Evolutionary conservation across 2,888 invertebrate species (phyloP).

Genomic region (Ypsolopha sequella): DNA sequence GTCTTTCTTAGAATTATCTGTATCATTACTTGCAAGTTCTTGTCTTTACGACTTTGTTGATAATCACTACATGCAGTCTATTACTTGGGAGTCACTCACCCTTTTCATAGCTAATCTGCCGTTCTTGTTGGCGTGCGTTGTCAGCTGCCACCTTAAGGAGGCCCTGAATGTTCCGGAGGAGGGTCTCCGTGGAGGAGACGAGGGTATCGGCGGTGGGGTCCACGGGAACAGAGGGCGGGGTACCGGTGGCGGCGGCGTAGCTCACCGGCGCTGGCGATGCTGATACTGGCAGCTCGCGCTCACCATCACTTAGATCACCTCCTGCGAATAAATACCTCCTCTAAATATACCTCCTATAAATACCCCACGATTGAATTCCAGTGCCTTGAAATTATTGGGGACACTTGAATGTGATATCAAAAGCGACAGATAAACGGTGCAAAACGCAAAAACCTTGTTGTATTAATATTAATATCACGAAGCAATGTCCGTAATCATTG

Average conservation of each 20-base stretch:
- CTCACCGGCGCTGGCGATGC: conserved; percentile 79
- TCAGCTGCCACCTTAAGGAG: conserved; percentile 97
- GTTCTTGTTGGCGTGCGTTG: conserved; percentile 95
- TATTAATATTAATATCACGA: background rate
- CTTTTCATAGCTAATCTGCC: conserved; percentile 97
- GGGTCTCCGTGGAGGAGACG: conserved; percentile 91
- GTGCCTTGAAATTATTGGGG: too few relatives aligned
- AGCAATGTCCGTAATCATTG: conserved; percentile 11
- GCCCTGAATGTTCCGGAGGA: conserved; percentile 95
- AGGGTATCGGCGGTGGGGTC: conserved; percentile 63
- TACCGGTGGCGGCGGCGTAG: conserved; percentile 81
- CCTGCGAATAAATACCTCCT: conserved; percentile 30
- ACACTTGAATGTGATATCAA: too few relatives aligned
- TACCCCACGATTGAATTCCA: too few relatives aligned
- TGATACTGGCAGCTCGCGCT: conserved; percentile 75
- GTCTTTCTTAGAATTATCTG: conserved; percentile 17
- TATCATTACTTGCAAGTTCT: conserved; percentile 1
- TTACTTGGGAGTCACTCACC: conserved; percentile 70
- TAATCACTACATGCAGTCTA: background rate
- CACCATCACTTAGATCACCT: conserved; percentile 82
- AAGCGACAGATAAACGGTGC: too few relatives aligned
- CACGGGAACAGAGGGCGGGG: conserved; percentile 54
- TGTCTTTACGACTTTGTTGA: conserved; percentile 10
- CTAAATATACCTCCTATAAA: too few relatives aligned
- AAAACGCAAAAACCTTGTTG: background rate